A percentile compares a stretch with the other conserved stretches of the same genome.
Evolutionary conservation across 2,113 vertebrate species (phyloP).

Genomic region (Vimba vimba): DNA sequence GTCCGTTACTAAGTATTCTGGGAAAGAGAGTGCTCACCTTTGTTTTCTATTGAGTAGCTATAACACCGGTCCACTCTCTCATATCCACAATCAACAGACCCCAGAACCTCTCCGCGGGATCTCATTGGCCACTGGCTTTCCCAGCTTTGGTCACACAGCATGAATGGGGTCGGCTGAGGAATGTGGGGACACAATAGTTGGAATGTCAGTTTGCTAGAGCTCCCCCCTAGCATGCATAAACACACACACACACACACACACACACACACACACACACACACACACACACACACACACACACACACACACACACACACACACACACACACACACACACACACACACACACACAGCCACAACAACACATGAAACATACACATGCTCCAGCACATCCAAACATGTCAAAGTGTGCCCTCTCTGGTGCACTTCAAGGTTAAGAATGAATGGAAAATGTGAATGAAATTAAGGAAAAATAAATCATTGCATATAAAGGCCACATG

Average conservation of each 20-base stretch:
- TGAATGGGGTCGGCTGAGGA: slow-evolving; percentile 77
- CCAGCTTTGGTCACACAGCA: slow-evolving; percentile 72
- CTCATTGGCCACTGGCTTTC: slow-evolving; percentile 67
- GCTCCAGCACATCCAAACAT: slow-evolving; percentile 68
- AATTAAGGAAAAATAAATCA: slow-evolving; percentile 39
- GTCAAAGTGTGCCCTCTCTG: slow-evolving; percentile 57
- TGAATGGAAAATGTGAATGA: slow-evolving; percentile 24
- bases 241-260: slow-evolving; percentile 41
- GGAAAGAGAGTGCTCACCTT: slow-evolving; percentile 62
- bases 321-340: slow-evolving; percentile 51
- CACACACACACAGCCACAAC: slow-evolving; percentile 25
- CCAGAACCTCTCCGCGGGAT: slow-evolving; percentile 64
- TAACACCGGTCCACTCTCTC: slow-evolving; percentile 72
- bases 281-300: slow-evolving; percentile 49
- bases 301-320: slow-evolving; percentile 50
- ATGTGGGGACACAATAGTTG: slow-evolving; percentile 78
- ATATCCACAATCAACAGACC: slow-evolving; percentile 62
- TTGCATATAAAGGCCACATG: background rate
- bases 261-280: slow-evolving; percentile 49
- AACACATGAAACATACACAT: slow-evolving; percentile 53
- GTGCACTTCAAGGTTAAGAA: slow-evolving; percentile 48
- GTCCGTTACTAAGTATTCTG: slow-evolving; percentile 68
- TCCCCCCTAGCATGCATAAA: slow-evolving; percentile 61
- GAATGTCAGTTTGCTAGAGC: slow-evolving; percentile 78
- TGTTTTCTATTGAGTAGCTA: slow-evolving; percentile 72